These are phyloP conservation scores for Stercorarius parasiticus DNA, from an alignment of 2,113 vertebrate species.

Conservation along the genomic window DNA sequence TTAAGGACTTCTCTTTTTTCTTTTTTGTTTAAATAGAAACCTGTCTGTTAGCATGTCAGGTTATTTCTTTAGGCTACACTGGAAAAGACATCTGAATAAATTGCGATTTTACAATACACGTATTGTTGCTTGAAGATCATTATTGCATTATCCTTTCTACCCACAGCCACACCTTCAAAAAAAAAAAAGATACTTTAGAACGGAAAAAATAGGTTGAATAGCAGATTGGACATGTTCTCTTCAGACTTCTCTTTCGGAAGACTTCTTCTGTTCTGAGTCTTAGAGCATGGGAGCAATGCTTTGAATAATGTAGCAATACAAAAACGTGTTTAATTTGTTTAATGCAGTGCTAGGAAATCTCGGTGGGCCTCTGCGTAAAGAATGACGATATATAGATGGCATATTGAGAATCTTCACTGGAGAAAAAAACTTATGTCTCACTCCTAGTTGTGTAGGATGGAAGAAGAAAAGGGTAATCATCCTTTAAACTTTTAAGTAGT, in stretches of 20 bases:
- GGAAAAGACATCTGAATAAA: constrained; percentile 52
- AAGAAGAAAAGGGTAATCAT: neutral
- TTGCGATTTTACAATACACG: constrained; percentile 17
- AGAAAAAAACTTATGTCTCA: neutral
- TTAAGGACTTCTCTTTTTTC: neutral
- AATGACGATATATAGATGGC: neutral
- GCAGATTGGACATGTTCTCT: neutral
- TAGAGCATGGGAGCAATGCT: neutral
- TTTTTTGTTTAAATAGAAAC: constrained; percentile 39
- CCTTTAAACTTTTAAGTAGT: neutral
- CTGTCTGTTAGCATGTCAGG: constrained; percentile 20
- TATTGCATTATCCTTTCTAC: neutral
- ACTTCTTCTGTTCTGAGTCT: neutral
- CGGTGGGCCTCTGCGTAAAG: neutral
- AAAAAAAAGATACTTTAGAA: neutral
- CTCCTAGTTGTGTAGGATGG: neutral
- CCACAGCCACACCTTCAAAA: neutral
- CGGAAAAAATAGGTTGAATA: neutral
- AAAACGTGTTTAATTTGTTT: constrained; percentile 17
- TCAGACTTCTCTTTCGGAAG: neutral
- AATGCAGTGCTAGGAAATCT: neutral
- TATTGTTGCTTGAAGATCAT: constrained; percentile 49
- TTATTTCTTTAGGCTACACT: constrained; percentile 52
- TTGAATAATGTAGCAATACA: neutral
- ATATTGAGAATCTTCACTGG: neutral